Percentiles rank a stretch among this genome's conserved stretches.
phyloP scores from a whole-genome alignment of 2,797 vertebrate species.

The Bryconaethiops microstoma region DNA sequence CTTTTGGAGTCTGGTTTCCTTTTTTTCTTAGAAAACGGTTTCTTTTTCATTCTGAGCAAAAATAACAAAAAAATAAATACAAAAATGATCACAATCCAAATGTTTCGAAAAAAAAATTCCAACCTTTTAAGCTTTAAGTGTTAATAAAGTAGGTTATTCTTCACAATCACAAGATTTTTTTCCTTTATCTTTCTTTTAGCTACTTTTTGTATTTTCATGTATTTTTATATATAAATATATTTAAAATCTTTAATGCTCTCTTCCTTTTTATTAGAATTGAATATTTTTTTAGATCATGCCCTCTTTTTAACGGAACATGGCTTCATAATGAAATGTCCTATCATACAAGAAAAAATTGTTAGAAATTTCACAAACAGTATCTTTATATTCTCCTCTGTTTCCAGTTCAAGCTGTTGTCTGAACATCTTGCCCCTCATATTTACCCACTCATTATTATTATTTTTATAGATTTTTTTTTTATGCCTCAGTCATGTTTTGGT shows the following conservation, averaged over 20 bases:
- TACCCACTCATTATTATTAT: constrained; percentile 34
- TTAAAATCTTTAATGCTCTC: constrained; percentile 78
- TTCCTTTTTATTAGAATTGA: constrained; percentile 77
- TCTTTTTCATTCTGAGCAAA: constrained; percentile 46
- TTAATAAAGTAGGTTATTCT: constrained; percentile 69
- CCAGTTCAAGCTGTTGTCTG: constrained; percentile 64
- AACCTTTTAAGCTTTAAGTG: constrained; percentile 78
- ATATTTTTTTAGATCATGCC: constrained; percentile 76
- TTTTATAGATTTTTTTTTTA: constrained; percentile 1
- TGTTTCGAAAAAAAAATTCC: constrained; percentile 63
- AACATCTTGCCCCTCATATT: constrained; percentile 68
- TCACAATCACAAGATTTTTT: constrained; percentile 66
- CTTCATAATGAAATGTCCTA: constrained; percentile 63
- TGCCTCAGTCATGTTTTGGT: constrained; percentile 29
- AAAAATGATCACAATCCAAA: constrained; percentile 58
- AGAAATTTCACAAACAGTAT: constrained; percentile 46
- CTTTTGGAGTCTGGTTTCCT: constrained; percentile 42
- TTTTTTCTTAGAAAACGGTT: constrained; percentile 39
- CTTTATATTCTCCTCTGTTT: constrained; percentile 63
- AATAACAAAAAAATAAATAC: constrained; percentile 54
- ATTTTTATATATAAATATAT: constrained; percentile 82
- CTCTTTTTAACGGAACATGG: constrained; percentile 68
- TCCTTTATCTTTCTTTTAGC: constrained; percentile 73
- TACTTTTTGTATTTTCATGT: constrained; percentile 80
- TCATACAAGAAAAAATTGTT: constrained; percentile 44